Conservation (phyloP, 37 sponge, comb jelly and placozoan species). For the Tethya wilhelma region DNA sequence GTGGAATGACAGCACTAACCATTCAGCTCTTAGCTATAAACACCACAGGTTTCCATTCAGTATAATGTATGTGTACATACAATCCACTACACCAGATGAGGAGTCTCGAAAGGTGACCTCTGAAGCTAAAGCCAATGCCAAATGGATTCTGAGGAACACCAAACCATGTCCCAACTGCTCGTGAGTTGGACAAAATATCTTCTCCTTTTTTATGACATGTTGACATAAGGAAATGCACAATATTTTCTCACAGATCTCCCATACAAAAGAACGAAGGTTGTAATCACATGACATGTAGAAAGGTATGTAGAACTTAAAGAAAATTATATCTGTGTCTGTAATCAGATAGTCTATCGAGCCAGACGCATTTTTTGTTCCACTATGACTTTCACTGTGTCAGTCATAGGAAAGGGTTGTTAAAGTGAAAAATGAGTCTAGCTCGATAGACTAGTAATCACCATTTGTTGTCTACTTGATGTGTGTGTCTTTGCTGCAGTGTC, state of each 20-base stretch:
- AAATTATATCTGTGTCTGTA: background rate
- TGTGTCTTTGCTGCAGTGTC: constrained; percentile 68
- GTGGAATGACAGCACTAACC: background rate
- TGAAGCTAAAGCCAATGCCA: constrained; percentile 59
- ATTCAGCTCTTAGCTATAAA: background rate
- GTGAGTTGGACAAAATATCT: constrained; percentile 9
- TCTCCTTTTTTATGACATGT: background rate
- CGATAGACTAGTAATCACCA: too few relatives aligned
- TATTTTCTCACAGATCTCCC: constrained; percentile 26
- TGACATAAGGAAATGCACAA: background rate
- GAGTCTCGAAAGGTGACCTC: constrained; percentile 5
- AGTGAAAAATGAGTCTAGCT: too few relatives aligned
- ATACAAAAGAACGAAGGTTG: constrained; percentile 85
- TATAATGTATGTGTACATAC: background rate
- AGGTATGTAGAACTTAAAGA: constrained; percentile 35
- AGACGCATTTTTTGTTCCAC: too few relatives aligned
- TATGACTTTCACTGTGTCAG: too few relatives aligned
- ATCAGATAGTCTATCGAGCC: background rate
- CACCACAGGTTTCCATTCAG: background rate
- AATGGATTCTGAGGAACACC: constrained; percentile 65
- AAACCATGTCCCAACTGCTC: constrained; percentile 80
- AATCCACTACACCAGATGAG: background rate
- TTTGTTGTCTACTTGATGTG: too few relatives aligned
- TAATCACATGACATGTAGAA: constrained; percentile 80
- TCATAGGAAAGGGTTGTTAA: too few relatives aligned